Evolutionary conservation across 2,797 vertebrate genomes (phyloP), one percentile per base, ranked within the genome.

Genomic region (Calcarius lapponicus): DNA sequence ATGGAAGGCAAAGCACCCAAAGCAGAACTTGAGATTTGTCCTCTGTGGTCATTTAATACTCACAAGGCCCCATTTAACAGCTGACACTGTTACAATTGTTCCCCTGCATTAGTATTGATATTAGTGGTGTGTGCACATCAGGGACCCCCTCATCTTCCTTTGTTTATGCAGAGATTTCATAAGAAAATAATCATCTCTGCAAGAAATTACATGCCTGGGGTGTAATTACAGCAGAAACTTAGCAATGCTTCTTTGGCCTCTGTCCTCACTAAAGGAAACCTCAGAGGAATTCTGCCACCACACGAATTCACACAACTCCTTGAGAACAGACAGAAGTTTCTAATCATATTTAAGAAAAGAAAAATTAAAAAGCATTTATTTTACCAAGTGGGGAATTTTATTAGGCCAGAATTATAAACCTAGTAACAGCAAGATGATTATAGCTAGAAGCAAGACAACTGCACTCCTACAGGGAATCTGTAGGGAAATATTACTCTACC

Each of bases 361-460:
- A 58, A 48, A 8, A 17, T 8, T 36, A 4, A 54, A n/a, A 45
- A 1, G 19, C 64, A 70, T 64, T 92, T 74, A 22, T 96, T 86
- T 73, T 79, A 95, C 34, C 51, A 84, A 86, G 62, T n/a, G 48
- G 36, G 36, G 57, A 90, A 75, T 93, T 81, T 88, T 96, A 92
- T 95, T 88, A 95, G 87, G 66, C 79, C 83, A 94, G 70, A 86
- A 93, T 91, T 96, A 91, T 88, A 90, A 94, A 95, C 74, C 67
- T 36, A 86, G 50, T 80, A 74, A 93, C 1, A 1, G 90, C 64
- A 73, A 79, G 74, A 93, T 92, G 64, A 93, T 94, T 90, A 90
- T 40, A 82, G 91, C 88, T 43, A 47, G 82, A 88, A 82, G 91
- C 84, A 93, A 91, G 43, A 45, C 48, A 94, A 86, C 34, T 72